These are phyloP conservation scores for Drosophila orena DNA, from an alignment of 1,140 invertebrate genomes.

Conservation along the genomic window DNA sequence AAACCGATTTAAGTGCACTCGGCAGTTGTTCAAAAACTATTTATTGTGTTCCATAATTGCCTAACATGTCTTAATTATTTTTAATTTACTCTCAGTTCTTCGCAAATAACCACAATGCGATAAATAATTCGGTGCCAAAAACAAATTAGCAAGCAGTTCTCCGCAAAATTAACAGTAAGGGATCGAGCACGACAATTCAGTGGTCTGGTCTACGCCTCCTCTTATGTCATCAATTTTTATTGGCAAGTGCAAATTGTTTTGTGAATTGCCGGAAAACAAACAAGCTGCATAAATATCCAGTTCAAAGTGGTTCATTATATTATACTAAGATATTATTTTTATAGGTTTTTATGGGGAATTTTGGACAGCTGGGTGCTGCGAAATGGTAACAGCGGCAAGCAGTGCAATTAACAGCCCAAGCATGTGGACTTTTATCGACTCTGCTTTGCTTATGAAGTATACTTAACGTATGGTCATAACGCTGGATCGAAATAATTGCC, in stretches of 20 bases:
- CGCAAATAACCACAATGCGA: slow-evolving; percentile 4
- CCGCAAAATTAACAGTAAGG: slow-evolving; percentile 31
- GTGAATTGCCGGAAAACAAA: slow-evolving; percentile 27
- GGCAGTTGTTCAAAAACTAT: background rate
- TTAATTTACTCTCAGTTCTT: background rate
- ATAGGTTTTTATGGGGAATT: background rate
- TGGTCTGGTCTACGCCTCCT: slow-evolving; percentile 1
- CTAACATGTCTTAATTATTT: background rate
- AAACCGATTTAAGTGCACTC: background rate
- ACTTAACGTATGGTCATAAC: slow-evolving; percentile 22
- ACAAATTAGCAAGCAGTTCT: slow-evolving; percentile 20
- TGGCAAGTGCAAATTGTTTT: slow-evolving; percentile 23
- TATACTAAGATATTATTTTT: slow-evolving; percentile 20
- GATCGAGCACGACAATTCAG: slow-evolving; percentile 11
- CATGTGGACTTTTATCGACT: background rate
- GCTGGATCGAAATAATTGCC: slow-evolving; percentile 21
- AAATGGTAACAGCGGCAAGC: slow-evolving; percentile 27
- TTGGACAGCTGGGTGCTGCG: background rate
- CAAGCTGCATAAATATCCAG: slow-evolving; percentile 38
- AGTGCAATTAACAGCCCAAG: slow-evolving; percentile 28
- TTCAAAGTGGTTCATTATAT: slow-evolving; percentile 15
- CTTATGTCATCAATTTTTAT: slow-evolving; percentile 27
- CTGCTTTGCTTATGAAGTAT: slow-evolving; percentile 7
- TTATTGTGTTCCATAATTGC: background rate
- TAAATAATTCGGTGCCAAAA: slow-evolving; percentile 26